Conservation (phyloP, 37 sponge, comb jelly and placozoan genomes). For the Corticium candelabrum region DNA sequence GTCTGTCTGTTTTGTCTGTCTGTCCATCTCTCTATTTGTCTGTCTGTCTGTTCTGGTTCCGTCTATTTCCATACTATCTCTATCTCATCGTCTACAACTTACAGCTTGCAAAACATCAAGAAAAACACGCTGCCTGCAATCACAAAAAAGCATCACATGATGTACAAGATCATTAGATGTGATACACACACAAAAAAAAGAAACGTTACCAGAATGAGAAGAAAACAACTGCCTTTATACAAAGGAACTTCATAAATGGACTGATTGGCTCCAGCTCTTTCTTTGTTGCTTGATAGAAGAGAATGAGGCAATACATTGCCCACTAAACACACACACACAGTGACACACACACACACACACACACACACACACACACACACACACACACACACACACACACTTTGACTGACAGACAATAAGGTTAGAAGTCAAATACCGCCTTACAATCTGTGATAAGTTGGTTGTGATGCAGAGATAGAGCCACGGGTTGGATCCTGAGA, state of each 20-base stretch:
- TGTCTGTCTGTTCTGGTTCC: no score
- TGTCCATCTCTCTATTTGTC: no score
- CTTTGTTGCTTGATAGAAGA: conserved; percentile 72
- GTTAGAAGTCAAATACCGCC: conserved; percentile 5
- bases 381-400: conserved; percentile 21
- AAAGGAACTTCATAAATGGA: conserved; percentile 73
- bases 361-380: conserved; percentile 11
- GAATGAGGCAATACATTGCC: conserved; percentile 61
- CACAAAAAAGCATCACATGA: neutral
- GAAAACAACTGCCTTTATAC: conserved; percentile 82
- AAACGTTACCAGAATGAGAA: conserved; percentile 83
- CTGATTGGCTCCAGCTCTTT: conserved; percentile 65
- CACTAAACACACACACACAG: conserved; percentile 12
- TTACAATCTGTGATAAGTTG: conserved; percentile 41
- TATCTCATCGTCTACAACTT: no score
- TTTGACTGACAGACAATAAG: conserved; percentile 1
- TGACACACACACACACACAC: conserved; percentile 11
- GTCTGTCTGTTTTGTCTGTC: no score
- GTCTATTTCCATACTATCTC: no score
- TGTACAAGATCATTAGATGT: no score
- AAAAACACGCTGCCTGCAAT: neutral
- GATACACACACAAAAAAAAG: no score
- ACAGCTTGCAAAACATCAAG: neutral
- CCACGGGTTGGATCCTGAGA: conserved; percentile 22
- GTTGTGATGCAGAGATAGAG: conserved; percentile 50